phyloP scores from a whole-genome alignment of 2,888 invertebrate species.

The Cactoblastis cactorum region DNA sequence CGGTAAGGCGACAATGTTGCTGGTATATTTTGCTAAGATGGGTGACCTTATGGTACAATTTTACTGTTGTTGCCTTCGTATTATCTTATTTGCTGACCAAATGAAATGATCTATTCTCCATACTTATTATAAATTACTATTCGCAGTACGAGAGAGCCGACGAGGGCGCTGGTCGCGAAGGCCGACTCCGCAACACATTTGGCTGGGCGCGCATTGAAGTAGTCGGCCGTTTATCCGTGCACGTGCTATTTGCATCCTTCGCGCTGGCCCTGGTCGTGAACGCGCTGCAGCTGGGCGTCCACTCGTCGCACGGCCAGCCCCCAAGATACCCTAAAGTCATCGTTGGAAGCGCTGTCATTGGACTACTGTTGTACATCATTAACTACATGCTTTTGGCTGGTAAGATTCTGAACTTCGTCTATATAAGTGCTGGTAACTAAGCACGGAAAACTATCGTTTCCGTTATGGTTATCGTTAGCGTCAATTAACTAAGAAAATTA shows the following conservation, averaged over 20 bases:
- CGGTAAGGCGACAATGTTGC: too few relatives aligned
- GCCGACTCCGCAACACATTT: constrained; percentile 91
- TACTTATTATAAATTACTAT: background rate
- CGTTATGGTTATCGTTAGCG: too few relatives aligned
- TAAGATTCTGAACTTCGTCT: too few relatives aligned
- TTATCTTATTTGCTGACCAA: too few relatives aligned
- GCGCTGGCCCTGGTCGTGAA: constrained; percentile 90
- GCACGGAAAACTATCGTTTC: too few relatives aligned
- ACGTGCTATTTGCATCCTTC: constrained; percentile 89
- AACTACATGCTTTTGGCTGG: constrained; percentile 91
- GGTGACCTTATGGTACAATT: too few relatives aligned
- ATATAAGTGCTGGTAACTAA: too few relatives aligned
- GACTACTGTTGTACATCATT: constrained; percentile 86
- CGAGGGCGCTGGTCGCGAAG: constrained; percentile 77
- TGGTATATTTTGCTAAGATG: too few relatives aligned
- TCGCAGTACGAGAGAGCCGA: constrained; percentile 67
- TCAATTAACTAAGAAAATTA: too few relatives aligned
- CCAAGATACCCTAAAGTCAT: constrained; percentile 84
- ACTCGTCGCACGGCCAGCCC: constrained; percentile 75
- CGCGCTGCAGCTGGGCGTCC: constrained; percentile 88
- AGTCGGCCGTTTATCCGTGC: constrained; percentile 89
- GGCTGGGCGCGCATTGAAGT: constrained; percentile 96
- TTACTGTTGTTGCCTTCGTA: too few relatives aligned
- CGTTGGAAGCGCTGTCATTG: constrained; percentile 87
- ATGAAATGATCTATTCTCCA: too few relatives aligned